A percentile compares a stretch with the other conserved stretches of the same genome.
These are phyloP conservation scores for Brachyistius frenatus DNA, from an alignment of 2,113 vertebrate genomes.

Conservation along the genomic window DNA sequence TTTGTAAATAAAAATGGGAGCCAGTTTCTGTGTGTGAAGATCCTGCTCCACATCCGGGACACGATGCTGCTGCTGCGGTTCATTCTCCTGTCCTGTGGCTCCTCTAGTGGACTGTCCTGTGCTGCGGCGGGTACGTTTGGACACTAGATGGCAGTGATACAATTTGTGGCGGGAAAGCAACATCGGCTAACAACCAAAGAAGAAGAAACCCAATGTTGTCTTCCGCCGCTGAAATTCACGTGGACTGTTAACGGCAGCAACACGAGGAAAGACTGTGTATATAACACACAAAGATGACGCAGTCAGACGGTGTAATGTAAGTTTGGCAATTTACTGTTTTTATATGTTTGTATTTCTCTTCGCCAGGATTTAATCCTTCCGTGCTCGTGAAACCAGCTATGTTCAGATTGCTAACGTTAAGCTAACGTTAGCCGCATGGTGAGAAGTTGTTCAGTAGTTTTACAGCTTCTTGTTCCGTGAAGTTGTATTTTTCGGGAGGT, in stretches of 20 bases:
- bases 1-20: no score
- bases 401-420: not conserved
- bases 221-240: conserved; percentile 51
- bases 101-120: not conserved
- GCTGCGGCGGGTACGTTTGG: fast-evolving
- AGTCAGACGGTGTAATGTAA: conserved; percentile 74
- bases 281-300: conserved; percentile 62
- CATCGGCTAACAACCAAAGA: not conserved
- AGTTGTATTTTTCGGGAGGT: no score
- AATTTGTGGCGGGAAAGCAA: not conserved
- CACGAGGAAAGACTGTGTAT: not conserved
- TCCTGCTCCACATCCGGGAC: no score
- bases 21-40: no score
- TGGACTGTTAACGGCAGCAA: conserved; percentile 28
- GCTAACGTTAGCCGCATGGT: not conserved
- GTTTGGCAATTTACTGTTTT: conserved; percentile 19
- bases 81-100: not conserved
- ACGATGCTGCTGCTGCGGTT: no score
- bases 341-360: not conserved
- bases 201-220: conserved; percentile 39
- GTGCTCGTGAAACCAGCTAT: not conserved
- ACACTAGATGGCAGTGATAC: conserved; percentile 15
- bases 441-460: no score
- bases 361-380: fast-evolving
- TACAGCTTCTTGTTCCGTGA: no score